Evolutionary conservation across 2,888 invertebrate genomes (phyloP).

Genomic region (Athrips mouffetella): DNA sequence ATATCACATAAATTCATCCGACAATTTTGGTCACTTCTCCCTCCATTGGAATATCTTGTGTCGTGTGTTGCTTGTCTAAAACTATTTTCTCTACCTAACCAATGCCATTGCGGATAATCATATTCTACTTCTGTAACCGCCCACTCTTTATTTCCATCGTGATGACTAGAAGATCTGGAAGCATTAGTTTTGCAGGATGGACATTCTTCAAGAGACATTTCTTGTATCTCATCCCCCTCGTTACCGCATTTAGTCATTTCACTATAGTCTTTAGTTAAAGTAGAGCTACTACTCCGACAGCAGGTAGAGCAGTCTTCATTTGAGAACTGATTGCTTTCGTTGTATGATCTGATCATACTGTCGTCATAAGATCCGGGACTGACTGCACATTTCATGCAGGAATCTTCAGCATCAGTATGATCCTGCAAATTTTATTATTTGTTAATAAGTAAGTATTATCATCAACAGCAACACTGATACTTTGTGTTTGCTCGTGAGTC

Average conservation of each 20-base stretch:
- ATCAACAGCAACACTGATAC: too few relatives aligned
- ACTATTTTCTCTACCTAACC: constrained; percentile 67
- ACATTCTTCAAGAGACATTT: constrained; percentile 68
- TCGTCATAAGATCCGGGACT: constrained; percentile 78
- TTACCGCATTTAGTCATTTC: constrained; percentile 75
- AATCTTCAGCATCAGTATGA: constrained; percentile 74
- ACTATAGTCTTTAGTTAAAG: constrained; percentile 70
- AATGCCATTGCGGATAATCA: constrained; percentile 74
- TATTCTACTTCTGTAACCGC: constrained; percentile 68
- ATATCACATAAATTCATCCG: constrained; percentile 73
- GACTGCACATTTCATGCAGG: constrained; percentile 74
- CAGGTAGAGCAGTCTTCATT: constrained; percentile 73
- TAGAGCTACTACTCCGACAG: constrained; percentile 68
- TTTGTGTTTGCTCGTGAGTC: too few relatives aligned
- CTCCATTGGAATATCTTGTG: constrained; percentile 52
- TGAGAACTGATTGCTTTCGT: constrained; percentile 68
- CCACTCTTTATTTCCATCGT: constrained; percentile 68
- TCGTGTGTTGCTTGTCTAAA: constrained; percentile 61
- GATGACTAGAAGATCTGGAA: constrained; percentile 68
- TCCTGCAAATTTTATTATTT: constrained; percentile 44
- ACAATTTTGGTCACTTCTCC: constrained; percentile 61
- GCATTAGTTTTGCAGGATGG: constrained; percentile 69
- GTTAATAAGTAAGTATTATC: neutral
- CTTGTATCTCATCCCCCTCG: constrained; percentile 58
- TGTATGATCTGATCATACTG: constrained; percentile 68